Evolutionary conservation across 2,888 invertebrate genomes (phyloP), one percentile per base, ranked within the genome.

Genomic region (Steromphala cineraria): DNA sequence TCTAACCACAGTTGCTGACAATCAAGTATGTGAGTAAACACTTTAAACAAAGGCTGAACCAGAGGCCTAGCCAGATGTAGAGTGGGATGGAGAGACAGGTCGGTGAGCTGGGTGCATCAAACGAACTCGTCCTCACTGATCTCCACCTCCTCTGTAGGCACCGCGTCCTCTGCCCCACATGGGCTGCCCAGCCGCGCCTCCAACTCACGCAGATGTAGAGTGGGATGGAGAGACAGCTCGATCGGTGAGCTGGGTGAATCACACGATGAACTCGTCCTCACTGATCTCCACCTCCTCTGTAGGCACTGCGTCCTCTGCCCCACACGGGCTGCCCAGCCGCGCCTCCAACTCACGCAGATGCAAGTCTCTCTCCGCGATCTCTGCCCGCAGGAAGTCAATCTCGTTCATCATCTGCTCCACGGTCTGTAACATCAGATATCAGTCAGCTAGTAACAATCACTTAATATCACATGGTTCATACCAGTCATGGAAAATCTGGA

Each of bases 101-200:
- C 1, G 7, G 10, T 5, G 46, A 46, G 46, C 3, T 8, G 8
- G 3, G 1, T 46, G 13, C 1, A 46, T 79, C 55, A 79, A 15
- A 79, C 79, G 15, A 79, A 79, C 55, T 79, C 79, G 46, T 79
- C 79, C 21, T 79, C 79, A 40, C 79, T 79, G 8, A 79, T 79
- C 13, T 74, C 79, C 31, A 75, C 67, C 36, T 56, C 56, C 28
- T 74, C 79, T 21, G 21, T 74, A 21, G 40, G 71, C 17, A 76
- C 15, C 36, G 19, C 40, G 21, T 36, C 31, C n/a, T 24, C 53
- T 21, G 13, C 46, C n/a, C 55, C 31, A 31, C 55, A 17, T n/a
- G n/a, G 19, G 31, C 40, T 53, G 1, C 71, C 56, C 13, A 36
- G 19, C 75, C 53, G 21, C 17, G 53, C 52, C n/a, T 40, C 31